Conservation (phyloP, 2,888 invertebrate species). For the Latrodectus elegans region DNA sequence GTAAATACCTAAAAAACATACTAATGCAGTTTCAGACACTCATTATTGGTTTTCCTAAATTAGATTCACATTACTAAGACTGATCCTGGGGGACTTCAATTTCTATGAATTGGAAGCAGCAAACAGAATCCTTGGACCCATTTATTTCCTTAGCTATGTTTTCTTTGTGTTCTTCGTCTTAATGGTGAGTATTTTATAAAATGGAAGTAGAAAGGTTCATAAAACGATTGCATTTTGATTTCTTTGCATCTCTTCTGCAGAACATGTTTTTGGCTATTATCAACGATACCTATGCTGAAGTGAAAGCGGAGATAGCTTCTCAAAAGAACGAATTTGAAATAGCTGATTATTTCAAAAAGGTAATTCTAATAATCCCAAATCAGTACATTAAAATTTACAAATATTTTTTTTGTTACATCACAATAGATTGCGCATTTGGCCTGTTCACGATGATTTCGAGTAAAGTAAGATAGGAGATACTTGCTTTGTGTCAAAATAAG, state of each 20-base stretch:
- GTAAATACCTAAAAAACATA: too few species aligned
- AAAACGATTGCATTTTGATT: not conserved
- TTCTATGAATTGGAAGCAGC: conserved; percentile 82
- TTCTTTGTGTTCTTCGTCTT: conserved; percentile 86
- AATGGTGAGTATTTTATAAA: conserved; percentile 77
- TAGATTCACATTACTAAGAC: conserved; percentile 82
- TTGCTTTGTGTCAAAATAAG: too few species aligned
- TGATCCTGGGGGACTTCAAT: conserved; percentile 85
- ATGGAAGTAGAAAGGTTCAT: too few species aligned
- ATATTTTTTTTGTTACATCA: too few species aligned
- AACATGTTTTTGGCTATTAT: conserved; percentile 89
- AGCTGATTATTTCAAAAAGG: conserved; percentile 79
- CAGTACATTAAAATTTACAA: not conserved
- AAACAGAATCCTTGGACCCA: conserved; percentile 82
- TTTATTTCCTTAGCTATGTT: conserved; percentile 84
- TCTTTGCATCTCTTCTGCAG: conserved; percentile 74
- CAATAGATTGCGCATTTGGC: too few species aligned
- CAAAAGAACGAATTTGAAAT: conserved; percentile 79
- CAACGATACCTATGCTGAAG: conserved; percentile 84
- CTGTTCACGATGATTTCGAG: too few species aligned
- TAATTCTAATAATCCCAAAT: conserved; percentile 2
- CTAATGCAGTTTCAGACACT: too few species aligned
- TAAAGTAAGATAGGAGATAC: too few species aligned
- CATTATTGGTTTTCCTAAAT: not conserved
- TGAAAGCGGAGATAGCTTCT: conserved; percentile 81